phyloP scores from a whole-genome alignment of 2,888 invertebrate genomes.

The Phyllotreta cruciferae region DNA sequence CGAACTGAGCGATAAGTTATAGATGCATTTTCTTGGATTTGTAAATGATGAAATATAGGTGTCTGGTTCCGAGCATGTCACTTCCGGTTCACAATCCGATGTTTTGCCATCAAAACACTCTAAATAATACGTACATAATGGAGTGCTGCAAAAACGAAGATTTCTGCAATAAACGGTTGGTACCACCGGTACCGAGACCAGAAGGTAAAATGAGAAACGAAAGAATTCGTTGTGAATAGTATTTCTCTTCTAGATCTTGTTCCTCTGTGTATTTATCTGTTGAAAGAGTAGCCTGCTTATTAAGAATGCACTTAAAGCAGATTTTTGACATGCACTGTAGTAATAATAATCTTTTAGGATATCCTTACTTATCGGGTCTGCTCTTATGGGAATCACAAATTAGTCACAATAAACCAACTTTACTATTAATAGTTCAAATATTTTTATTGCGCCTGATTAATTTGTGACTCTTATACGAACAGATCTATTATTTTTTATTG shows the following conservation, averaged over 20 bases:
- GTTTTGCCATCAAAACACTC: constrained; percentile 79
- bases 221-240: constrained; percentile 4
- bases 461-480: too few species aligned
- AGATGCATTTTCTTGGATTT: constrained; percentile 16
- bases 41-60: constrained; percentile 64
- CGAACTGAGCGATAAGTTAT: background rate
- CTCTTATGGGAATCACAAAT: too few species aligned
- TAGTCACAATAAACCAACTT: too few species aligned
- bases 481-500: too few species aligned
- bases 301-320: constrained; percentile 9
- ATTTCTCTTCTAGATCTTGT: constrained; percentile 40
- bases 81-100: constrained; percentile 82
- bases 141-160: constrained; percentile 79
- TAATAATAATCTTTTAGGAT: too few species aligned
- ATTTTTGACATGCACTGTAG: too few species aligned
- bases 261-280: constrained; percentile 15
- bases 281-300: constrained; percentile 36
- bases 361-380: too few species aligned
- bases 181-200: constrained; percentile 70
- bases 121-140: constrained; percentile 80
- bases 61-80: constrained; percentile 76
- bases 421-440: too few species aligned
- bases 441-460: too few species aligned
- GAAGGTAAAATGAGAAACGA: constrained; percentile 66
- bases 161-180: constrained; percentile 78